Base-by-base conservation (phyloP, 2,113 vertebrate species). In the Hyperoodon ampullatus region DNA sequence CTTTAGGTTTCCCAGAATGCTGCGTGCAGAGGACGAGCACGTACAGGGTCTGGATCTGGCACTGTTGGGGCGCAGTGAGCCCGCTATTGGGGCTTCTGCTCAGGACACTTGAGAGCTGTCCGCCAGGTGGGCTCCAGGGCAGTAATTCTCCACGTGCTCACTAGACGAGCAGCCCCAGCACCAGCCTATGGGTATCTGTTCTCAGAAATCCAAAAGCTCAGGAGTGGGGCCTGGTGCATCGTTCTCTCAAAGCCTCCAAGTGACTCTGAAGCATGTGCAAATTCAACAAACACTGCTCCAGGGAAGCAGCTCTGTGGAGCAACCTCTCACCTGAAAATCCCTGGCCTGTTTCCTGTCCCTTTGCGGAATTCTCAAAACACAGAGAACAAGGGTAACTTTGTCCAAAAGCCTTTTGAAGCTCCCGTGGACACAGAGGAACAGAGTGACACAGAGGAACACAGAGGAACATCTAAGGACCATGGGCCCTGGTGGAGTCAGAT, bases 151-250 rank as follows among this genome's bases (percentile, higher is more conserved):
- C 0, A 30, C 5, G 47, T 33, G 68, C 28, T 19, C 2, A 0
- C 60, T 18, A 13, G 60, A 23, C 47, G 21, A 16, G 66, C 10
- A 2, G n/a, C 44, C n/a, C n/a, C 63, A 39, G 24, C 12, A 23
- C 53, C 53, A 6, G 10, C 18, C 30, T 0, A 0, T 0, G 10
- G 65, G 53, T 1, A 16, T 6, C 14, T 9, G 28, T 35, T 18
- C 35, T 35, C 16, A 13, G 70, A 60, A n/a, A 35, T 16, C 8
- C 1, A 0, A 16, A 58, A 58, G 18, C 35, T 30, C 7, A 16
- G 47, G 47, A 44, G 8, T 0, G 8, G 42, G 39, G 15, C 44
- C 3, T 0, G 23, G 58, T 4, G 18, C 35, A 8, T 3, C 0
- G 4, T 13, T 58, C 60, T 6, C 2, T 1, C 18, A 33, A 50